Percentiles rank a stretch among this genome's conserved stretches.
These are phyloP conservation scores for Noturus placidus DNA, from an alignment of 2,113 vertebrate genomes.

Conservation along the genomic window DNA sequence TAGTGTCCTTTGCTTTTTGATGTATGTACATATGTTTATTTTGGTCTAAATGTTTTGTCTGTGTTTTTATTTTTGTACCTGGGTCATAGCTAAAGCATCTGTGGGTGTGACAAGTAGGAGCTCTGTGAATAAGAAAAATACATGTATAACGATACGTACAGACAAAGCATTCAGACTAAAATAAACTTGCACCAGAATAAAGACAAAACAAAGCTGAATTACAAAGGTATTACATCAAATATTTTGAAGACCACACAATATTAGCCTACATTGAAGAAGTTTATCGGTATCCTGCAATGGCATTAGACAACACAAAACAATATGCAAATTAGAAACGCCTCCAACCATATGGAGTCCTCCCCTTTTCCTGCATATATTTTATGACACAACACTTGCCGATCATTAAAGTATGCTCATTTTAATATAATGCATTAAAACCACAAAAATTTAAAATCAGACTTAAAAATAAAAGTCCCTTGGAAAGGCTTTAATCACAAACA, in stretches of 20 bases:
- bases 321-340: background rate
- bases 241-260: background rate
- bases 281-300: background rate
- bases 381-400: background rate
- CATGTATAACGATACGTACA: background rate
- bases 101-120: background rate
- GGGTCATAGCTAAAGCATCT: background rate
- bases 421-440: background rate
- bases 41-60: background rate
- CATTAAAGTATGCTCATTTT: background rate
- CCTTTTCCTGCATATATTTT: background rate
- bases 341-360: background rate
- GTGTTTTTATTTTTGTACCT: background rate
- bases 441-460: background rate
- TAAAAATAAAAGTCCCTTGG: background rate
- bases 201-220: background rate
- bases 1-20: background rate
- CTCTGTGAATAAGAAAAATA: background rate
- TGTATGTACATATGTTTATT: background rate
- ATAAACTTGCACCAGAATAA: background rate
- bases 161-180: constrained; percentile 2
- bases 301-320: background rate
- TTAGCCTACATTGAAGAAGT: background rate
- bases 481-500: background rate
- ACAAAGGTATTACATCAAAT: background rate